These are phyloP conservation scores for Kuschelorhynchus macadamiae DNA, from an alignment of 2,888 invertebrate species.

Conservation along the genomic window DNA sequence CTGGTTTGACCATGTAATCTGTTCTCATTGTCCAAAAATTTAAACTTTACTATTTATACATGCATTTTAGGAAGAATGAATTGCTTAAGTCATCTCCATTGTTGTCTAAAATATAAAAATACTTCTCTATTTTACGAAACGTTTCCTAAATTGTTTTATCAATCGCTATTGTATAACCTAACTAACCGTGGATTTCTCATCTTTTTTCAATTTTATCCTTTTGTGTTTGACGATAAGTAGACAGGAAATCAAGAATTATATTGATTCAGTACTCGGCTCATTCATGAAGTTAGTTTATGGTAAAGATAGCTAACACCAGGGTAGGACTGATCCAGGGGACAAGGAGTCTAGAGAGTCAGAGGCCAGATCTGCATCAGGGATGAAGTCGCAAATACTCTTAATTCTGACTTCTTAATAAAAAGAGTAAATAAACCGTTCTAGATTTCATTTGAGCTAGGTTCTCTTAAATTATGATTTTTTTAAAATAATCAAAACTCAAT, in stretches of 20 bases:
- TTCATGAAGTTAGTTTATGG: slow-evolving; percentile 15
- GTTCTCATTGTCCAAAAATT: slow-evolving; percentile 15
- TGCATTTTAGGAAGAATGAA: slow-evolving; percentile 7
- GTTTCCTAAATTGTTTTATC: slow-evolving; percentile 15
- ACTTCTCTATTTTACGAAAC: slow-evolving; percentile 7
- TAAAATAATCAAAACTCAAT: no score
- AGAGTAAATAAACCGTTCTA: no score
- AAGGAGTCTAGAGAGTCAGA: no score
- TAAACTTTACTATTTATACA: slow-evolving; percentile 24
- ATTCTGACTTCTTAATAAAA: no score
- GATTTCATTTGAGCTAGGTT: no score
- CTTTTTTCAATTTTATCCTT: slow-evolving; percentile 7
- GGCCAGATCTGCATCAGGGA: no score
- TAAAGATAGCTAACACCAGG: no score
- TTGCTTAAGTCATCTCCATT: slow-evolving; percentile 10
- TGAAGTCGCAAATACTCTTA: no score
- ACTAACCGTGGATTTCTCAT: slow-evolving; percentile 22
- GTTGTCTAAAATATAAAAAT: slow-evolving; percentile 10
- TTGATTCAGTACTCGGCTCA: slow-evolving; percentile 8
- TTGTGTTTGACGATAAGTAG: background rate
- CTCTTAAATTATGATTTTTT: no score
- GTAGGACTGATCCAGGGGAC: no score
- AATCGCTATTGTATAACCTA: slow-evolving; percentile 16
- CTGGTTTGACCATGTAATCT: slow-evolving; percentile 49
- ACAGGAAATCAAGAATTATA: slow-evolving; percentile 16